Evolutionary conservation across 2,888 invertebrate genomes (phyloP), one percentile per base, ranked within the genome.

Genomic region (Lathronympha strigana): DNA sequence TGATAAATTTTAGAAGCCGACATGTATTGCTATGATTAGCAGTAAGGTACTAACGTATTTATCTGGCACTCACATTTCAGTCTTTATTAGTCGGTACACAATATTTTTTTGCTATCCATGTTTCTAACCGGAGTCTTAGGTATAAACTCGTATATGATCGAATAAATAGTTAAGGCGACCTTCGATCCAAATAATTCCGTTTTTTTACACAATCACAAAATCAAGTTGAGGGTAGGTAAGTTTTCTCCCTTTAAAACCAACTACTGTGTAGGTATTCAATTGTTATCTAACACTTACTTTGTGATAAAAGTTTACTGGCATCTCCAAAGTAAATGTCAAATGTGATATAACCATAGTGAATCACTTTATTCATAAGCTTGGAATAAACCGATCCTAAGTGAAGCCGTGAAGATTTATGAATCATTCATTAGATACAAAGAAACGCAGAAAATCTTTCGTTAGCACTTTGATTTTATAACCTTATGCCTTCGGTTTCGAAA

Each of bases 281-380:
- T n/a, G n/a, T n/a, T n/a, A n/a, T 17, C 4, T 40, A 13, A 40
- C 17, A 4, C 15, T 50, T 33, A 2, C n/a, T 8, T 21, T 11
- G 9, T 11, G 23, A 23, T 38, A 45, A 28, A 43, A 11, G 21
- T 21, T 19, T 11, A 55, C 15, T 19, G n/a, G 28, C 21, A 45
- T 53, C 28, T 19, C 15, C 9, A 2, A 47, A 23, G 23, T 47
- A 23, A n/a, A 47, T 23, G 17, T 5, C 15, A 15, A 33, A 36
- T 8, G 15, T 36, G 19, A 45, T 57, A 36, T 23, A 33, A 15
- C 13, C 47, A 19, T 40, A 33, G 33, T 61, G 53, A 61, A 40
- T 66, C 54, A 66, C 25, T 61, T 40, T 40, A 61, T 53, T 60
- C 60, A 66, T 61, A 17, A 38, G 5, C 54, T 47, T 36, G 28